Evolutionary conservation across 1,140 invertebrate genomes (phyloP).

Genomic region (Aphelenchoides fujianensis): DNA sequence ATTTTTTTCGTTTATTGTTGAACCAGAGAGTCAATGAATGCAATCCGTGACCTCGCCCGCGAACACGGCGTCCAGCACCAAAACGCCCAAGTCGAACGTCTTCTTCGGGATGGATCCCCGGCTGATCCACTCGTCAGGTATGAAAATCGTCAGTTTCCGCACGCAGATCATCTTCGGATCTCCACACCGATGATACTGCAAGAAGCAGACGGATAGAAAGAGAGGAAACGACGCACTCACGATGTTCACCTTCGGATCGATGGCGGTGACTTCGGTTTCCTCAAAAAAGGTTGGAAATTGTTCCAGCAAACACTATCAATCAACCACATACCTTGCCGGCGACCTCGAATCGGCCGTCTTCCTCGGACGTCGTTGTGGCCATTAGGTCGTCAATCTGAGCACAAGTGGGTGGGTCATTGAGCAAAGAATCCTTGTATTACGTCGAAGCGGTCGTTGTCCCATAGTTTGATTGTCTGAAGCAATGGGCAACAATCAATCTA

Average conservation of each 20-base stretch:
- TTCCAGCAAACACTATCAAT: no score
- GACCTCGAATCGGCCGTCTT: neutral
- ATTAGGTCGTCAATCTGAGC: neutral
- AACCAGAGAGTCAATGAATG: constrained; percentile 5
- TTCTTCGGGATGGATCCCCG: neutral
- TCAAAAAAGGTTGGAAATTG: no score
- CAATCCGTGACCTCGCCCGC: neutral
- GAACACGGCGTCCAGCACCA: neutral
- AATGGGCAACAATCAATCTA: no score
- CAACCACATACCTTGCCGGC: constrained; percentile 1
- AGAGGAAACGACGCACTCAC: neutral
- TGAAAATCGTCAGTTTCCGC: neutral
- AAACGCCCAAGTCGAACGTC: neutral
- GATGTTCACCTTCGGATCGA: constrained; percentile 15
- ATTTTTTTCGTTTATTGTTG: no score
- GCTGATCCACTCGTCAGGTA: neutral
- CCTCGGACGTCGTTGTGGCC: neutral
- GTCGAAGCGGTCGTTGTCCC: neutral
- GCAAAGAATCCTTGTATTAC: neutral
- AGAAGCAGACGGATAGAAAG: neutral
- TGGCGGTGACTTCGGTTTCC: neutral
- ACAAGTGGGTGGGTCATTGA: neutral
- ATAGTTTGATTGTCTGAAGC: no score
- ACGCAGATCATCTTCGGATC: neutral
- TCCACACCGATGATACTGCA: neutral